Conservation (phyloP, 2,797 vertebrate genomes). For the Ctenochaetus hawaiiensis region DNA sequence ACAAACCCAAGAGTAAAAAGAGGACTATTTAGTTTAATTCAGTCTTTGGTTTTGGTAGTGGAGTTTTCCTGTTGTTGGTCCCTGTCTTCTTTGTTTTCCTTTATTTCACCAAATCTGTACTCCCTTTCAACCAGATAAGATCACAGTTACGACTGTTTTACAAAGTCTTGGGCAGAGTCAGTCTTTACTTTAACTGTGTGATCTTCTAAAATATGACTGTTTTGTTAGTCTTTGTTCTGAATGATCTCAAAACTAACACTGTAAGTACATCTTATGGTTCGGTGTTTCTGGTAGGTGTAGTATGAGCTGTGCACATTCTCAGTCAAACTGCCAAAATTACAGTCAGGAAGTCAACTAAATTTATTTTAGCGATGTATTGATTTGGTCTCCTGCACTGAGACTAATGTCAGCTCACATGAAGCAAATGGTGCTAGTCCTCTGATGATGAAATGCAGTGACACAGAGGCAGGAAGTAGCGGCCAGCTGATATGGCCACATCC, state of each 20-base stretch:
- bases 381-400: constrained; percentile 44
- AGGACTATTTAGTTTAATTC: neutral
- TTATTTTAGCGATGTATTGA: constrained; percentile 4
- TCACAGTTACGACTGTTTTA: neutral
- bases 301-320: neutral
- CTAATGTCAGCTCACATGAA: constrained; percentile 37
- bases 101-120: neutral
- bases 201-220: neutral
- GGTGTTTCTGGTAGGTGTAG: neutral
- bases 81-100: too few relatives aligned
- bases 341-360: constrained; percentile 14
- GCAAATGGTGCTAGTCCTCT: constrained; percentile 15
- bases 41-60: neutral
- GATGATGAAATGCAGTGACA: constrained; percentile 65
- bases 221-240: neutral
- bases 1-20: neutral
- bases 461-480: constrained; percentile 22
- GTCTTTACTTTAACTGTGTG: neutral
- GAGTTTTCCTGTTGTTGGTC: neutral
- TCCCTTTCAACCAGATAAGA: neutral
- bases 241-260: neutral
- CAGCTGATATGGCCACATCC: neutral
- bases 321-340: constrained; percentile 1
- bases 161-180: neutral
- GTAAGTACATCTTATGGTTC: neutral